These are phyloP conservation scores for Silvanus unidentatus DNA, from an alignment of 2,888 invertebrate genomes.

Conservation along the genomic window DNA sequence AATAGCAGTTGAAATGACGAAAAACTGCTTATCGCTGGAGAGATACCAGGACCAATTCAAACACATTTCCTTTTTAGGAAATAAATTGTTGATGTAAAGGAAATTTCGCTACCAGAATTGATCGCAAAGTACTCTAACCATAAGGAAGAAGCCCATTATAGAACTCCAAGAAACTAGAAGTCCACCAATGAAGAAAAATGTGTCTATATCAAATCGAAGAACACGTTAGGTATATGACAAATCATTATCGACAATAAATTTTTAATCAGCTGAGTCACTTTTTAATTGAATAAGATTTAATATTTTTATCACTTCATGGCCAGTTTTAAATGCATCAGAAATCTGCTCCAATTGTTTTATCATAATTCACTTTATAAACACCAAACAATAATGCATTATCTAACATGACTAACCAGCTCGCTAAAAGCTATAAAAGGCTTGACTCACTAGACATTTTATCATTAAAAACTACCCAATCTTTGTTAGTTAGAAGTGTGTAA, in stretches of 20 bases:
- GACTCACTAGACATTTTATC: constrained; percentile 64
- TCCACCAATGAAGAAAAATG: constrained; percentile 39
- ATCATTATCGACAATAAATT: constrained; percentile 57
- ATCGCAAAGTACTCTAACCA: constrained; percentile 40
- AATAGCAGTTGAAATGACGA: constrained; percentile 14
- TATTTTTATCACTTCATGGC: constrained; percentile 52
- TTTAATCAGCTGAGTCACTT: constrained; percentile 69
- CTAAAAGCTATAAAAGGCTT: too few species aligned
- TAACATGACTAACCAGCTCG: constrained; percentile 6
- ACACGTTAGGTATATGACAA: constrained; percentile 60
- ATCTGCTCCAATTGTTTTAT: constrained; percentile 63
- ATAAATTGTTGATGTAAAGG: constrained; percentile 50
- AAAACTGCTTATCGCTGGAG: constrained; percentile 49
- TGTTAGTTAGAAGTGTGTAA: too few species aligned
- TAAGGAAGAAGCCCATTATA: background rate
- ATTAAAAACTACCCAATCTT: constrained; percentile 69
- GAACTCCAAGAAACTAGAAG: constrained; percentile 27
- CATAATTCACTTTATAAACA: constrained; percentile 72
- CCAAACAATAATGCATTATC: constrained; percentile 36
- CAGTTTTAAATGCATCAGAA: constrained; percentile 51
- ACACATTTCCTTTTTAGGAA: constrained; percentile 45
- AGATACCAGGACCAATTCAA: constrained; percentile 51
- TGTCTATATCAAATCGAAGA: constrained; percentile 52
- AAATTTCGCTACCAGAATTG: constrained; percentile 53
- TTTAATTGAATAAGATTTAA: constrained; percentile 77